phyloP scores from a whole-genome alignment of 2,113 vertebrate genomes.

The Tetrax tetrax region DNA sequence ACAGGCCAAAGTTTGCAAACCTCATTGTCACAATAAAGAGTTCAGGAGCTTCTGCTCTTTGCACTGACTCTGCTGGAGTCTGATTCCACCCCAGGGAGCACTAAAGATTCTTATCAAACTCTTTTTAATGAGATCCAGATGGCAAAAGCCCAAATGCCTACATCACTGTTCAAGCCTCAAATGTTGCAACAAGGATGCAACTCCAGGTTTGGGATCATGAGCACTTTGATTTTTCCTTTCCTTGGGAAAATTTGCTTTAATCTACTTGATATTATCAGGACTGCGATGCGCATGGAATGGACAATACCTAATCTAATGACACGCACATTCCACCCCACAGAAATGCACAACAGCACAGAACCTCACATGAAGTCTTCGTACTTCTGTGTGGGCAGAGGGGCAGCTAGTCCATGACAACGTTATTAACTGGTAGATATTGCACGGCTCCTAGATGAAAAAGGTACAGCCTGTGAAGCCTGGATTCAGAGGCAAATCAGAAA shows the following conservation, averaged over 20 bases:
- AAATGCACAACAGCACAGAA: not conserved
- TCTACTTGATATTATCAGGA: not conserved
- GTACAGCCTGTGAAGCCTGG: constrained; percentile 19
- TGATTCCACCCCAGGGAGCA: constrained; percentile 59
- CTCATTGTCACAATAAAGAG: constrained; percentile 52
- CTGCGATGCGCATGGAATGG: not conserved
- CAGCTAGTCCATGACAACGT: constrained; percentile 9
- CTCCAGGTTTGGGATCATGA: not conserved
- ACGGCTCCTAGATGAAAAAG: constrained; percentile 43
- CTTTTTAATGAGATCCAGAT: constrained; percentile 65
- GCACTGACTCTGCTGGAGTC: constrained; percentile 27
- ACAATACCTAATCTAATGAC: not conserved
- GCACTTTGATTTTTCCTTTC: not conserved
- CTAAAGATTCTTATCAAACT: constrained; percentile 65
- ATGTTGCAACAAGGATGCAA: not conserved
- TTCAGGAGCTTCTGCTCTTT: constrained; percentile 62
- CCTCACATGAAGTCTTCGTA: not conserved
- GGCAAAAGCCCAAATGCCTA: constrained; percentile 58
- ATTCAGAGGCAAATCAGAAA: constrained; percentile 50
- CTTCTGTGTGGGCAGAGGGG: constrained; percentile 36
- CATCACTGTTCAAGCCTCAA: constrained; percentile 37
- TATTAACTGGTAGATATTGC: constrained; percentile 36
- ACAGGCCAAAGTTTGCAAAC: constrained; percentile 58
- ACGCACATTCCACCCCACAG: not conserved
- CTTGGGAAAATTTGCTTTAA: constrained; percentile 9